phyloP scores from a whole-genome alignment of 2,113 vertebrate species.

The Pungitius pungitius region DNA sequence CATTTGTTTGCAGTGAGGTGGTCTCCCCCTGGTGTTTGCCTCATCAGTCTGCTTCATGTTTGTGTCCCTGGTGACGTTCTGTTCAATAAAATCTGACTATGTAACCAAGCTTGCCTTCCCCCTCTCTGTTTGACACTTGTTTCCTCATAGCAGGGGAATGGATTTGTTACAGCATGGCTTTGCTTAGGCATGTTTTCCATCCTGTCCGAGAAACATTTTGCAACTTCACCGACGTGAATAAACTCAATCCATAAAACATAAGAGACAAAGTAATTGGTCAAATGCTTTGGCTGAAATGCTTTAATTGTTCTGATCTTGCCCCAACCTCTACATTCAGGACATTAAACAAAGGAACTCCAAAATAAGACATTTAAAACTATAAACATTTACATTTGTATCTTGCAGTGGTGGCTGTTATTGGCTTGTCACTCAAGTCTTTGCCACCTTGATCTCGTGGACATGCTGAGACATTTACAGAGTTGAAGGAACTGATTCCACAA shows the following conservation, averaged over 20 bases:
- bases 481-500: slow-evolving; percentile 46
- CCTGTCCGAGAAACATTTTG: neutral
- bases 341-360: slow-evolving; percentile 43
- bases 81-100: slow-evolving; percentile 79
- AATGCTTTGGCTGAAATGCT: slow-evolving; percentile 56
- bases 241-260: neutral
- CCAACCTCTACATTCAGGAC: slow-evolving; percentile 53
- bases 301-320: slow-evolving; percentile 44
- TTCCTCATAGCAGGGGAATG: slow-evolving; percentile 20
- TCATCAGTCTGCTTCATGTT: slow-evolving; percentile 73
- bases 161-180: neutral
- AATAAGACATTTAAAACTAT: slow-evolving; percentile 59
- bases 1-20: slow-evolving; percentile 51
- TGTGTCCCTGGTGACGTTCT: slow-evolving; percentile 77
- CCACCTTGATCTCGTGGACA: slow-evolving; percentile 17
- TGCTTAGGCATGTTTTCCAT: no score
- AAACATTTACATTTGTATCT: slow-evolving; percentile 54
- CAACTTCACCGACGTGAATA: neutral
- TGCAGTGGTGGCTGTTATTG: slow-evolving; percentile 36
- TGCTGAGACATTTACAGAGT: slow-evolving; percentile 40
- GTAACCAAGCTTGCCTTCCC: slow-evolving; percentile 55
- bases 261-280: slow-evolving; percentile 4
- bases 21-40: slow-evolving; percentile 75
- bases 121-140: neutral
- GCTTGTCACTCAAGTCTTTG: slow-evolving; percentile 16